Base-by-base conservation (phyloP, 2,888 invertebrate species). In the Nemoura dubitans region DNA sequence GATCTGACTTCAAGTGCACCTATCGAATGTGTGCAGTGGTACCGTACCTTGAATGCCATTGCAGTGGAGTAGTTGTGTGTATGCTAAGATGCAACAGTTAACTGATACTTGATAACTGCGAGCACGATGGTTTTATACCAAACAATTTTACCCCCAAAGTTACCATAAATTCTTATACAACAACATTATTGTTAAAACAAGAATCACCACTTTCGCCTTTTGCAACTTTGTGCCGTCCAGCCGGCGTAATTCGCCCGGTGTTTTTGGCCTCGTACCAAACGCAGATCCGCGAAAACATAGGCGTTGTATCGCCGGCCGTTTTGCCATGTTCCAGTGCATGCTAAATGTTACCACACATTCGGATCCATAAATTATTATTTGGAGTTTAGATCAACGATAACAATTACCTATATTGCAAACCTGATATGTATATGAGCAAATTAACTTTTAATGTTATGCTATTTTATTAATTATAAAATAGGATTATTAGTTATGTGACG, bases 41-140 rank as follows among this genome's bases (percentile, higher is more conserved):
- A 26, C 28, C 85, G 86, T 86, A 88, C 88, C 87, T 88, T 87
- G 86, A 86, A 88, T 86, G 87, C 88, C 88, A 88, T 88, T 87
- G 85, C 30, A 82, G 82, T 36, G 42, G 42, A 81, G 59, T 78
- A 27, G 78, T 78, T 30, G 81, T 86, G 86, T 59, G 77, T 26
- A n/a, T 76, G 30, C 26, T 36, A 10, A 28, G 59, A 81, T 43
- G 80, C 80, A 83, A 80, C 42, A 43, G 43, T 43, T 26, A 86
- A 81, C 29, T 80, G 36, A 43, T 80, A 16, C 43, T n/a, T 59
- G 36, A 28, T 30, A 16, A 26, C 59, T 29, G 27, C 14, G 36
- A 83, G 5, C 83, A 42, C 36, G 26, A 21, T 14, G 42, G 36
- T 83, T 83, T 42, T 83, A 83, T 83, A 83, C 42, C 3, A 30